These are phyloP conservation scores for Endotricha flammealis DNA, from an alignment of 2,888 invertebrate species.

Conservation along the genomic window DNA sequence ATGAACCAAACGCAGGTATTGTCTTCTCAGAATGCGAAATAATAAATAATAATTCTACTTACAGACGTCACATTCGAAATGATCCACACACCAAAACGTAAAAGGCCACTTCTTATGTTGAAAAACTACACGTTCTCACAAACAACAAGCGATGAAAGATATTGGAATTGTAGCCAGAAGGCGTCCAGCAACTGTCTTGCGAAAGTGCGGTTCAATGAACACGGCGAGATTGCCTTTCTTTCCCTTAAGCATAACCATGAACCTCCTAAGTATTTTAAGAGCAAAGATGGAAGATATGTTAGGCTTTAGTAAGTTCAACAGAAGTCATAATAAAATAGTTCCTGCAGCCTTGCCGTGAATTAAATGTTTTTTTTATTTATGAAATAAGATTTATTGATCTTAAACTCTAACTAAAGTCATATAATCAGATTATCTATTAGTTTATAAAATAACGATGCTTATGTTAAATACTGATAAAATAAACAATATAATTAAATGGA, in stretches of 20 bases:
- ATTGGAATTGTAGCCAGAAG: conserved; percentile 53
- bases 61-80: conserved; percentile 19
- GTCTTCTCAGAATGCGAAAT: no score
- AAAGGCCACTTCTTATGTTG: conserved; percentile 15
- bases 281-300: conserved; percentile 4
- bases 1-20: no score
- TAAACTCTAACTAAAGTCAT: no score
- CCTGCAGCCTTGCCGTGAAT: not conserved
- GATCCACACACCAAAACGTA: conserved; percentile 17
- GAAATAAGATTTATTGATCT: no score
- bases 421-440: no score
- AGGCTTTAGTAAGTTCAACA: conserved; percentile 5
- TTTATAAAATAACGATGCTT: no score
- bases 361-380: no score
- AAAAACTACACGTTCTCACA: not conserved
- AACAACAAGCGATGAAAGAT: conserved; percentile 40
- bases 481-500: no score
- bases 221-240: conserved; percentile 1
- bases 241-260: conserved; percentile 5
- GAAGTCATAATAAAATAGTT: no score
- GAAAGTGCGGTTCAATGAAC: conserved; percentile 2
- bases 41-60: conserved; percentile 6
- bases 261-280: conserved; percentile 6
- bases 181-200: conserved; percentile 17
- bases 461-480: no score